A percentile compares a stretch with the other conserved stretches of the same genome.
Evolutionary conservation across 2,113 vertebrate species (phyloP).

Genomic region (Scartelaos histophorus): DNA sequence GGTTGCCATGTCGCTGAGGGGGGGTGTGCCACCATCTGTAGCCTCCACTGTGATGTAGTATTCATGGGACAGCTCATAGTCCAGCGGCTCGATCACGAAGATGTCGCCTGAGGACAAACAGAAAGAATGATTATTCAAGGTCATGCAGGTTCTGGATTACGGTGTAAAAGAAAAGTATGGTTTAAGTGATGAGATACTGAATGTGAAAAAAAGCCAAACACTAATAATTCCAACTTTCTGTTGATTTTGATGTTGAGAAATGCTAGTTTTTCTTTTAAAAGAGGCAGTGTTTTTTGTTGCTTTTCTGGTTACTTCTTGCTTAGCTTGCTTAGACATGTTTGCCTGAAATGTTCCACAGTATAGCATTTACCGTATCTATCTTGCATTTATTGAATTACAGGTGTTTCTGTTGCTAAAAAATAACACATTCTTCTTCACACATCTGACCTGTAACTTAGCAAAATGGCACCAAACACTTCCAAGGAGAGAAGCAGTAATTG

Average conservation of each 20-base stretch:
- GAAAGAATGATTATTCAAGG: background rate
- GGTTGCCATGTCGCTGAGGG: conserved; percentile 89
- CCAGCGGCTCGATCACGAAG: conserved; percentile 88
- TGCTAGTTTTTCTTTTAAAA: background rate
- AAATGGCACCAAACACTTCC: too few species aligned
- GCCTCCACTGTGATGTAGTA: conserved; percentile 96
- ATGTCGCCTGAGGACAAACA: conserved; percentile 80
- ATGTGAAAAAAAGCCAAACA: background rate
- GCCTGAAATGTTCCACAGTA: too few species aligned
- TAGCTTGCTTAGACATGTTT: too few species aligned
- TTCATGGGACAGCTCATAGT: conserved; percentile 90
- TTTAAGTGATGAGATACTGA: background rate
- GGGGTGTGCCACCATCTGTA: conserved; percentile 88
- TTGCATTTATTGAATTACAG: too few species aligned
- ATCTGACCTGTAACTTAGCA: too few species aligned
- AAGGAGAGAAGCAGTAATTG: too few species aligned
- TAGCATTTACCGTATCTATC: too few species aligned
- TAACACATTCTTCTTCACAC: too few species aligned
- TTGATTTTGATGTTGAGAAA: background rate
- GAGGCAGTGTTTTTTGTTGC: too few species aligned
- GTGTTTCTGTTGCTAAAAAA: too few species aligned
- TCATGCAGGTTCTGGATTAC: background rate
- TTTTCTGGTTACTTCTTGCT: too few species aligned
- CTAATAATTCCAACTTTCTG: background rate
- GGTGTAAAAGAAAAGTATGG: background rate